A percentile compares a stretch with the other conserved stretches of the same genome.
phyloP scores from a whole-genome alignment of 2,113 vertebrate species.

The Ursus arctos region DNA sequence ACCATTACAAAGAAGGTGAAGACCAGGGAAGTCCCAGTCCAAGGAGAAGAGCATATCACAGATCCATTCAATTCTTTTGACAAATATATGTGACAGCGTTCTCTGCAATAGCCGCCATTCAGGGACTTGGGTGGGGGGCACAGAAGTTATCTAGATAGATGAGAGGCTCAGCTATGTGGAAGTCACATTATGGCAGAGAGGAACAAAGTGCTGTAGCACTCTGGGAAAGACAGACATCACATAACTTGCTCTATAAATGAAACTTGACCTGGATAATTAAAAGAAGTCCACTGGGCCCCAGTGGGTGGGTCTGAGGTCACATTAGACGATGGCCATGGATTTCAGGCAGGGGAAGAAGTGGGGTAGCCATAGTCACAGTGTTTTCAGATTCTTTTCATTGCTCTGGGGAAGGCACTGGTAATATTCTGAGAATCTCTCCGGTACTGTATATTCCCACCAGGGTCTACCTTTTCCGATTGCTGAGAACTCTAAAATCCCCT shows the following conservation, averaged over 20 bases:
- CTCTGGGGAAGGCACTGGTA: neutral
- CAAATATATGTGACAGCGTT: accelerated
- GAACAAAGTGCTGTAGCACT: neutral
- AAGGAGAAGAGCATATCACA: neutral
- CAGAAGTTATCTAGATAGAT: too few relatives aligned
- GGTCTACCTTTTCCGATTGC: neutral
- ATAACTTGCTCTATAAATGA: neutral
- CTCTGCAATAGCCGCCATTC: neutral
- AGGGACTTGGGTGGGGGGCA: neutral
- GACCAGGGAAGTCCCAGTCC: too few relatives aligned
- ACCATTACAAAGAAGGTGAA: neutral
- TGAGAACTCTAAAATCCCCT: neutral
- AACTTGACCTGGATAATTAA: neutral
- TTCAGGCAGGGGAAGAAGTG: neutral
- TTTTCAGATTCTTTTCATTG: neutral
- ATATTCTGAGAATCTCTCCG: neutral
- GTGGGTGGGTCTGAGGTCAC: neutral
- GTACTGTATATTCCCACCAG: neutral
- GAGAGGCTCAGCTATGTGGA: neutral
- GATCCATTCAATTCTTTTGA: neutral
- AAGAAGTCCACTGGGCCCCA: neutral
- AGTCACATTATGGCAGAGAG: neutral
- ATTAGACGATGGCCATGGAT: neutral
- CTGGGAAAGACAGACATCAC: neutral
- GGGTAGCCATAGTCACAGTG: neutral